A percentile compares a stretch with the other conserved stretches of the same genome.
phyloP scores from a whole-genome alignment of 2,113 vertebrate genomes.

The Odocoileus virginianus region DNA sequence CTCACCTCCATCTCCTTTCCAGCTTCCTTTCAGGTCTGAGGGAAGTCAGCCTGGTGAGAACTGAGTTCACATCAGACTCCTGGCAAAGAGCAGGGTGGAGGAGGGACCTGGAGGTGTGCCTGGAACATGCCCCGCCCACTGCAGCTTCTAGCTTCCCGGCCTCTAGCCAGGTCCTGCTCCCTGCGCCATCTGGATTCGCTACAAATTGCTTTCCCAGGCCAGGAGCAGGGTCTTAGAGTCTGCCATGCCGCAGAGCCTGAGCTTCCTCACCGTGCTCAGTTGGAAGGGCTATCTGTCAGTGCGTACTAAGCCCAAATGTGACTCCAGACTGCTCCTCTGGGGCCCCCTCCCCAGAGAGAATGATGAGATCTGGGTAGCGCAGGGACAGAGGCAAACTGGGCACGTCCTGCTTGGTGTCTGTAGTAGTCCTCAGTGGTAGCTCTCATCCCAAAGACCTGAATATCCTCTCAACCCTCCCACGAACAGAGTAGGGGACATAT shows the following conservation, averaged over 20 bases:
- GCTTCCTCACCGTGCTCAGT: not conserved
- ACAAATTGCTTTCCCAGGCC: conserved; percentile 2
- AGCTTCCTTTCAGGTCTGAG: not conserved
- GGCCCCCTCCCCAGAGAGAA: not conserved
- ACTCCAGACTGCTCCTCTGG: not conserved
- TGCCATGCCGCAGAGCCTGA: not conserved
- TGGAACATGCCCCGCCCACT: not conserved
- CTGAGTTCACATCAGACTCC: not conserved
- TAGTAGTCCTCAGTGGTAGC: not conserved
- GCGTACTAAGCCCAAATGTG: not conserved
- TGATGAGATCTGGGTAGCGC: not conserved
- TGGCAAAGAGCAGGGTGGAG: not conserved
- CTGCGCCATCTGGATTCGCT: not conserved
- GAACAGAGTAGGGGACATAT: not conserved
- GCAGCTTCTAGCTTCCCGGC: not conserved
- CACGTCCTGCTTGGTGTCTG: not conserved
- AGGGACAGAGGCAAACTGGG: not conserved
- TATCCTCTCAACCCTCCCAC: not conserved
- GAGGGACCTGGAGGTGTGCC: not conserved
- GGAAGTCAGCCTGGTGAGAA: not conserved
- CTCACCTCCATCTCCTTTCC: not conserved
- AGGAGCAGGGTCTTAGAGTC: not conserved
- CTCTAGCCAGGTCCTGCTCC: not conserved
- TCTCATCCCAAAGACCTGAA: not conserved
- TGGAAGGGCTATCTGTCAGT: not conserved